Conservation (phyloP, 2,113 vertebrate species). For the Mesoclemmys tuberculata region DNA sequence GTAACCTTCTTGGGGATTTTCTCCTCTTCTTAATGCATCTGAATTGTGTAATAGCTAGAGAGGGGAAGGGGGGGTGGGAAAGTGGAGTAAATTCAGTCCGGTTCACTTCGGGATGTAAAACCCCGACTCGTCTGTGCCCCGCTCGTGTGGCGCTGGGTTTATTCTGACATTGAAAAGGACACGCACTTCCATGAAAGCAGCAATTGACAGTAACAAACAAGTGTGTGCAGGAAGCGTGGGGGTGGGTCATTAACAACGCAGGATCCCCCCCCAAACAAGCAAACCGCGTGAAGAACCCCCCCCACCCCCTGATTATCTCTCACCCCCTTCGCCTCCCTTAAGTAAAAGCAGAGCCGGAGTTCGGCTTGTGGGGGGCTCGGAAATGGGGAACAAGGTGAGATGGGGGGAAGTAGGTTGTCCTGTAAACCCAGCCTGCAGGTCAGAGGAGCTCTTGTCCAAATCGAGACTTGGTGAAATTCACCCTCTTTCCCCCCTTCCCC, state of each 20-base stretch:
- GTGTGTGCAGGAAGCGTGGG: background rate
- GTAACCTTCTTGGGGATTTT: slow-evolving; percentile 63
- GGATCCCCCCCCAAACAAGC: slow-evolving; percentile 38
- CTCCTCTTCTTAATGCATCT: background rate
- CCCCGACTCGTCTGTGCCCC: background rate
- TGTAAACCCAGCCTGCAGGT: background rate
- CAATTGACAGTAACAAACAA: slow-evolving; percentile 22
- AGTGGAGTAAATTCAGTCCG: too few species aligned
- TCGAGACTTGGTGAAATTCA: background rate
- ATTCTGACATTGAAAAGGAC: slow-evolving; percentile 74
- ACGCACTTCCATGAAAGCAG: slow-evolving; percentile 59
- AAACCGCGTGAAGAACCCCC: slow-evolving; percentile 12
- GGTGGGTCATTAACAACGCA: slow-evolving; percentile 45
- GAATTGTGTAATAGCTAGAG: slow-evolving; percentile 55
- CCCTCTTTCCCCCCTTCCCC: too few species aligned
- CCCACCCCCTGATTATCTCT: background rate
- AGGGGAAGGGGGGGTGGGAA: background rate
- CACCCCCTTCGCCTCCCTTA: background rate
- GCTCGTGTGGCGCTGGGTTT: slow-evolving; percentile 41
- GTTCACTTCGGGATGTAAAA: background rate
- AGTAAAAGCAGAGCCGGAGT: background rate
- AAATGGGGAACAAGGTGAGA: too few species aligned
- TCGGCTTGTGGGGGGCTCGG: too few species aligned
- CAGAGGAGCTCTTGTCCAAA: background rate
- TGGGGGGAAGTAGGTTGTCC: too few species aligned